Evolutionary conservation across 2,797 vertebrate genomes (phyloP), one percentile per base, ranked within the genome.

Genomic region (Epinephelus coioides): DNA sequence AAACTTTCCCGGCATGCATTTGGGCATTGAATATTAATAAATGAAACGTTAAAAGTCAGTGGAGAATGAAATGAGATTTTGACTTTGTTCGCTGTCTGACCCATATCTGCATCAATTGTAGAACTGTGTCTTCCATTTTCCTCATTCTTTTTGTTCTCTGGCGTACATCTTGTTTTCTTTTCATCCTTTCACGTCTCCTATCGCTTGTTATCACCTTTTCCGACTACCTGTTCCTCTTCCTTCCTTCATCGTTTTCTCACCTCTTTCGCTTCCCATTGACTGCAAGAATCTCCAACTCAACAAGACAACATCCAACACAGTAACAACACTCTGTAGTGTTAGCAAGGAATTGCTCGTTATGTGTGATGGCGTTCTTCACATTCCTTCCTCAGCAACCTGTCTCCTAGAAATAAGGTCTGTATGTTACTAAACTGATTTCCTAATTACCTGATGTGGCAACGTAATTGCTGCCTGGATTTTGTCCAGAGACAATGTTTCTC

Each of bases 31-130:
- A 73, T 80, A 71, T 83, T 75, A 43, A 69, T 71, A 57, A 68
- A 6, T 27, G 51, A 75, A 73, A 85, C 21, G n/a, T 62, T 57
- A 30, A 66, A 56, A 79, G 38, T 38, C 47, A 71, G 53, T 74
- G 30, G 51, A 85, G 60, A 63, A 74, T 80, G 14, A 61, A 77
- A 73, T 80, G 0, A 77, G 6, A 71, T 79, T 81, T 64, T 76
- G 13, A 54, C 27, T 67, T 21, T 73, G 34, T 30, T 57, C 21
- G 1, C 21, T 69, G 49, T 34, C 56, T 69, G 53, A 38, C 61
- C 43, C 25, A 61, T 17, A 73, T 64, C 23, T 61, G n/a, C 43
- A 55, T 59, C 54, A 79, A 46, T 50, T 40, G 50, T 46, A 60
- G 9, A 34, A 9, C 34, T 30, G 17, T n/a, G 53, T 65, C n/a